phyloP scores from a whole-genome alignment of 64 coral and sea anemone genomes.

The Montipora capricornis region DNA sequence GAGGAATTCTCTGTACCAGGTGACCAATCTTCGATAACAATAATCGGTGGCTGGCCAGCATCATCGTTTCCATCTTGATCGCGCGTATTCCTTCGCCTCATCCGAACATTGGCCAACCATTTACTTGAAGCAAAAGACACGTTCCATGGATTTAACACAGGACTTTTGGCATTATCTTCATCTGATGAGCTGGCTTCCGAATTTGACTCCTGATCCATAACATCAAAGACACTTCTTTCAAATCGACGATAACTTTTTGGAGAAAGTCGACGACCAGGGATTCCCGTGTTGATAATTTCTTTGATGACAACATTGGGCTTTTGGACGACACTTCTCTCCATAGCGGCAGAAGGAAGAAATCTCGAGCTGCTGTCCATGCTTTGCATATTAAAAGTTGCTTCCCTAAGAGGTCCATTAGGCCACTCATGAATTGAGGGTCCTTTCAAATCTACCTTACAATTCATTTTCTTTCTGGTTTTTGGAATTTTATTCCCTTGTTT shows the following conservation, averaged over 20 bases:
- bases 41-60: constrained; percentile 38
- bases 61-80: not conserved
- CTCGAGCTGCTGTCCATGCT: not conserved
- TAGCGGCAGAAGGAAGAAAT: not conserved
- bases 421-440: not conserved
- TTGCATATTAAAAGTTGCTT: not conserved
- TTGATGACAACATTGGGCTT: constrained; percentile 84
- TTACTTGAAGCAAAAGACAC: constrained; percentile 83
- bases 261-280: constrained; percentile 45
- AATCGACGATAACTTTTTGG: constrained; percentile 79
- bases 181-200: constrained; percentile 35
- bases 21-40: constrained; percentile 69
- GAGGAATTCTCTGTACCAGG: not conserved
- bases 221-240: constrained; percentile 76
- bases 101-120: constrained; percentile 67
- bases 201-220: constrained; percentile 39
- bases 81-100: not conserved
- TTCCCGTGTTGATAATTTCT: constrained; percentile 93
- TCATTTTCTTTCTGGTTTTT: not conserved
- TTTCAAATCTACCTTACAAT: not conserved
- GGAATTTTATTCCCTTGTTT: not conserved
- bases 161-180: not conserved
- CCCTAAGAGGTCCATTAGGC: not conserved
- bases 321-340: constrained; percentile 63
- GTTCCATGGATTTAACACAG: constrained; percentile 69